A percentile compares a stretch with the other conserved stretches of the same genome.
Conservation (phyloP, 2,888 invertebrate species). For the Physocephala rufipes region DNA sequence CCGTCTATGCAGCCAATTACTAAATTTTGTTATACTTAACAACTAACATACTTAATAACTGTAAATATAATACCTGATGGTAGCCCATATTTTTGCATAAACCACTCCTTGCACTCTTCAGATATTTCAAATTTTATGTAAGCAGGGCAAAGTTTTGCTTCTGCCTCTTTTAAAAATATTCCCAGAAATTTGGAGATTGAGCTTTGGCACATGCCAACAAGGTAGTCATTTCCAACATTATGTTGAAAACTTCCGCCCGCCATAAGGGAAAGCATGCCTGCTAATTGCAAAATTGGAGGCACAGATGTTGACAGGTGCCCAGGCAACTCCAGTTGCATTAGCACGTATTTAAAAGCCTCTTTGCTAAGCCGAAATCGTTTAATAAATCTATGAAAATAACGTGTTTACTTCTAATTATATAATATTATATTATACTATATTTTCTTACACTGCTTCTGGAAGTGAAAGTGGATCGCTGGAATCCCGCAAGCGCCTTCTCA, state of each 20-base stretch:
- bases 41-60: background rate
- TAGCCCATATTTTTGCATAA: background rate
- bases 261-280: background rate
- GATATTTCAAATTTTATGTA: background rate
- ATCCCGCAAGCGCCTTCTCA: no score
- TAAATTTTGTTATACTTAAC: background rate
- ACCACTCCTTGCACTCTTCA: background rate
- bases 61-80: no score
- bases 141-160: background rate
- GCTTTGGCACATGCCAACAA: background rate
- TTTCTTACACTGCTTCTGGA: background rate
- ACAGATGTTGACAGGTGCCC: background rate
- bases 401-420: background rate
- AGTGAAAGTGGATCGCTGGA: conserved; percentile 4
- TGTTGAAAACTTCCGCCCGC: background rate
- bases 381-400: background rate
- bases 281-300: background rate
- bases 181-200: background rate
- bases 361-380: background rate
- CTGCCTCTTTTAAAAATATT: background rate
- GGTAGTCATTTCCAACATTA: background rate
- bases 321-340: background rate
- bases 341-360: background rate
- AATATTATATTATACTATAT: background rate
- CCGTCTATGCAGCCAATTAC: conserved; percentile 32